phyloP scores from a whole-genome alignment of 2,113 vertebrate species.

The Apistogramma diplotaenia region DNA sequence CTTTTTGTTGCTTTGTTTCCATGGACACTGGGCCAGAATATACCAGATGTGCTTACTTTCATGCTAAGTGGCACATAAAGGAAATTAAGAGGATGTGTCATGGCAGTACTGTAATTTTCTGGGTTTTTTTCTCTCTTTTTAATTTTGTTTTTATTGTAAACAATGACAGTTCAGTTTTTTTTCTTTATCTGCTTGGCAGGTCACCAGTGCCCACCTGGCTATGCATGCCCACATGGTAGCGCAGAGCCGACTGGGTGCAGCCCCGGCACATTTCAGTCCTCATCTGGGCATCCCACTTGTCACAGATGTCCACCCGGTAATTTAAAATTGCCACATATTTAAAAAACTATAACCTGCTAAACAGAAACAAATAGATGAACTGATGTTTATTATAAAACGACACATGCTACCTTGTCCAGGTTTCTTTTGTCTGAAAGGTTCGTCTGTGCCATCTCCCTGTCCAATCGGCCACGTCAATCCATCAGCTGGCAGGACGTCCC shows the following conservation, averaged over 20 bases:
- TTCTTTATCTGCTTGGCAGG: conserved; percentile 43
- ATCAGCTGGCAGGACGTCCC: conserved; percentile 60
- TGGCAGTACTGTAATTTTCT: background rate
- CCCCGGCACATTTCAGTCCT: conserved; percentile 82
- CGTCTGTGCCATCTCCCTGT: conserved; percentile 75
- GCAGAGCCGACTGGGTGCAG: conserved; percentile 76
- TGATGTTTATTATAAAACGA: background rate
- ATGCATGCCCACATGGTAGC: conserved; percentile 82
- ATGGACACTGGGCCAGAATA: background rate
- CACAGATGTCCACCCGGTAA: conserved; percentile 57
- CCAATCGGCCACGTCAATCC: conserved; percentile 79
- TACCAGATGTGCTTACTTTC: background rate
- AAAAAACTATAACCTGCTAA: background rate
- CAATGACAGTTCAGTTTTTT: background rate
- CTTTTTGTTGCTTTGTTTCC: conserved; percentile 21
- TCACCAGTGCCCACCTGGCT: conserved; percentile 78
- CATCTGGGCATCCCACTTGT: conserved; percentile 62
- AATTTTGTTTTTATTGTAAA: background rate
- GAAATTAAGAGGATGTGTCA: background rate
- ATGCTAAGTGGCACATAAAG: background rate
- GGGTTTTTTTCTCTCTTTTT: background rate
- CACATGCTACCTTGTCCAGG: conserved; percentile 51
- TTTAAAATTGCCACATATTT: background rate
- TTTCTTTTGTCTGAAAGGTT: conserved; percentile 84
- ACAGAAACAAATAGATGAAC: background rate